Evolutionary conservation across 2,888 invertebrate species (phyloP).

Genomic region (Apeira syringaria): DNA sequence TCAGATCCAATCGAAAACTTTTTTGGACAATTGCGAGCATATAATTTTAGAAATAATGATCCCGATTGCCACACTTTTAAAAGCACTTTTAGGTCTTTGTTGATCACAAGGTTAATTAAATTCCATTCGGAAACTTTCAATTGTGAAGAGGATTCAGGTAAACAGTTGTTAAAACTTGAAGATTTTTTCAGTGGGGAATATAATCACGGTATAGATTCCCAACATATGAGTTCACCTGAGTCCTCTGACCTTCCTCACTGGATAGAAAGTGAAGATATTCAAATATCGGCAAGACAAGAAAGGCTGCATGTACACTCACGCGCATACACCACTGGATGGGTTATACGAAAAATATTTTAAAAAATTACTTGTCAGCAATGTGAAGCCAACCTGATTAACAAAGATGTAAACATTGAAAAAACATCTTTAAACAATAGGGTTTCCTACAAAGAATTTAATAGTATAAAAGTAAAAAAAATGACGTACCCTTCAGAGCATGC

Average conservation of each 20-base stretch:
- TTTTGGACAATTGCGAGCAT: slow-evolving; percentile 35
- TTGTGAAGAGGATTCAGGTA: slow-evolving; percentile 10
- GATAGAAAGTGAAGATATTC: no score
- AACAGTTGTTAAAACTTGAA: slow-evolving; percentile 8
- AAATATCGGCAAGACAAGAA: no score
- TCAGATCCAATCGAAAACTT: slow-evolving; percentile 3
- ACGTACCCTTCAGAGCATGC: background rate
- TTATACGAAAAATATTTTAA: background rate
- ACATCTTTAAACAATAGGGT: background rate
- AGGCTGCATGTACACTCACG: background rate
- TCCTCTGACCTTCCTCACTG: no score
- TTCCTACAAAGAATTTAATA: background rate
- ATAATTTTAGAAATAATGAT: slow-evolving; percentile 35
- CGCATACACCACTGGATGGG: background rate
- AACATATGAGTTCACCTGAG: no score
- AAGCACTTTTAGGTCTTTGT: slow-evolving; percentile 27
- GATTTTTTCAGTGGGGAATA: background rate
- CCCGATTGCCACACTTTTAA: slow-evolving; percentile 32
- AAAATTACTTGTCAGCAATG: background rate
- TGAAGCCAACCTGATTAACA: background rate
- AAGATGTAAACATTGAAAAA: background rate
- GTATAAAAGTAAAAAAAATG: background rate
- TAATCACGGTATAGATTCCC: background rate
- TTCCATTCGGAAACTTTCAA: slow-evolving; percentile 18
- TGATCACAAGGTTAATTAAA: slow-evolving; percentile 9